Evolutionary conservation across 2,797 vertebrate species (phyloP).

Genomic region (Bryconaethiops microstoma): DNA sequence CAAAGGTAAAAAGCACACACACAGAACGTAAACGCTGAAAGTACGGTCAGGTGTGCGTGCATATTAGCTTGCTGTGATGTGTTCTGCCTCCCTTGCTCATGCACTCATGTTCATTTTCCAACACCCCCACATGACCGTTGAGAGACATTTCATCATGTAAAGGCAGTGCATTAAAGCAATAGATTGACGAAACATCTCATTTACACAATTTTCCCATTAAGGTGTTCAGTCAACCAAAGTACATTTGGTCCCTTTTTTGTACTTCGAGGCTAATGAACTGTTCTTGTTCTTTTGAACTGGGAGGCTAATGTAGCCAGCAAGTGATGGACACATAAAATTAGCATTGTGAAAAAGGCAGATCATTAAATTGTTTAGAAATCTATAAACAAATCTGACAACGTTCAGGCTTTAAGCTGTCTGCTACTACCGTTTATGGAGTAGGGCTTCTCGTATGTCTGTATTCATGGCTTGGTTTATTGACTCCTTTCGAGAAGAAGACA

Average conservation of each 20-base stretch:
- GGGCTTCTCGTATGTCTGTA: neutral
- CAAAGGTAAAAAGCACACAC: slow-evolving; percentile 8
- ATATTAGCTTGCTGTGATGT: neutral
- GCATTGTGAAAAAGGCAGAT: neutral
- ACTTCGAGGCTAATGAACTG: too few species aligned
- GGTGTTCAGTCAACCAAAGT: neutral
- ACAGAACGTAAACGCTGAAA: slow-evolving; percentile 11
- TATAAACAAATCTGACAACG: neutral
- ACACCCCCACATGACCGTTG: slow-evolving; percentile 16
- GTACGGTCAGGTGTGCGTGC: slow-evolving; percentile 33
- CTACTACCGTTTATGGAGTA: neutral
- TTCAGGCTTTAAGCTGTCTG: neutral
- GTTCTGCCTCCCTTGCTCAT: slow-evolving; percentile 12
- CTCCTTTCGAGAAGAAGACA: neutral
- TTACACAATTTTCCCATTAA: neutral
- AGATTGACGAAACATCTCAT: neutral
- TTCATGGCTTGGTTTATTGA: neutral
- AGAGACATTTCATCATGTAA: slow-evolving; percentile 17
- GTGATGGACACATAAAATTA: neutral
- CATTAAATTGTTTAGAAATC: neutral
- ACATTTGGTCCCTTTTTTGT: neutral
- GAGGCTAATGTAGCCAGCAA: neutral
- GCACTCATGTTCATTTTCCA: slow-evolving; percentile 10
- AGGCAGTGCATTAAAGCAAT: neutral
- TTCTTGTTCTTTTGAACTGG: neutral